Evolutionary conservation across 2,797 vertebrate genomes (phyloP).

Genomic region (Coendou prehensilis): DNA sequence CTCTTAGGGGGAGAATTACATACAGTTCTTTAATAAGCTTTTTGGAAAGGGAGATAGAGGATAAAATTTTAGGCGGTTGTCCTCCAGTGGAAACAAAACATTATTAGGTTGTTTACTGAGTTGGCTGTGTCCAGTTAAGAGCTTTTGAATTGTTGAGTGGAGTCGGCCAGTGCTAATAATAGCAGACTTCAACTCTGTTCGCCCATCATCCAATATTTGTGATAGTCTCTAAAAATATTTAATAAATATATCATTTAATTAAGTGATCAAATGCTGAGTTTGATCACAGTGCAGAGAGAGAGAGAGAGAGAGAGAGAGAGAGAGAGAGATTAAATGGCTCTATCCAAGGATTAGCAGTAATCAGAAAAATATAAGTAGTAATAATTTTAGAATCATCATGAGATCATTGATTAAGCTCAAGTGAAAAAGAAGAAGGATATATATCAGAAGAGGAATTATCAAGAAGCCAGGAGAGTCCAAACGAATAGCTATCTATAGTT

Average conservation of each 20-base stretch:
- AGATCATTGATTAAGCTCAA: neutral
- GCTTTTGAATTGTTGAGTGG: neutral
- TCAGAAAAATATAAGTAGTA: constrained; percentile 42
- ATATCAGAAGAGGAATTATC: constrained; percentile 16
- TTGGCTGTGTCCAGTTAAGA: neutral
- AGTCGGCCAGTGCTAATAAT: neutral
- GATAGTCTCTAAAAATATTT: neutral
- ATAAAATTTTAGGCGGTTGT: neutral
- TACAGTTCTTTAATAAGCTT: neutral
- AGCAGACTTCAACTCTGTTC: neutral
- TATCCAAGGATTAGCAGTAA: neutral
- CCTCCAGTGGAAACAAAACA: neutral
- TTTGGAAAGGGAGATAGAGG: neutral
- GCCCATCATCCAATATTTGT: neutral
- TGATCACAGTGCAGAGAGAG: neutral
- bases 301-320: neutral
- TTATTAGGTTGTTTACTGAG: neutral
- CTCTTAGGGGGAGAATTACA: neutral
- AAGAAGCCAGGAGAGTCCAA: neutral
- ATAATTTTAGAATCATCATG: neutral
- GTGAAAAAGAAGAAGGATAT: neutral
- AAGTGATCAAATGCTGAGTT: constrained; percentile 35
- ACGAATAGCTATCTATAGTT: constrained; percentile 14
- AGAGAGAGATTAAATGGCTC: neutral
- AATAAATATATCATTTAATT: constrained; percentile 21